These are phyloP conservation scores for Melanogrammus aeglefinus DNA, from an alignment of 2,797 vertebrate genomes.

Conservation along the genomic window DNA sequence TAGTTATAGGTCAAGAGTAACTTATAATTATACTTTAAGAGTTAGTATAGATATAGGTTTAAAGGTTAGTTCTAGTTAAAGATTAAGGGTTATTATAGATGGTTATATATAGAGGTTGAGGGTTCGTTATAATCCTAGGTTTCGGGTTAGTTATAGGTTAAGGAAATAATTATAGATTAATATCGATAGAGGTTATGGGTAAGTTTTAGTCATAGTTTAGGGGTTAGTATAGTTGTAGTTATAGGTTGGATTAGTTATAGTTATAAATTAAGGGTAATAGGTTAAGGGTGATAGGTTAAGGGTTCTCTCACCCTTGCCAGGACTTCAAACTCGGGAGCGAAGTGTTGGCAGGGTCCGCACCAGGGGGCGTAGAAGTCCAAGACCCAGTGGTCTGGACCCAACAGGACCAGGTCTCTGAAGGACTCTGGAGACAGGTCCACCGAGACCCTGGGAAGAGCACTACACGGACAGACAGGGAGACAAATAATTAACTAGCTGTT, in stretches of 20 bases:
- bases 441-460: slow-evolving; percentile 83
- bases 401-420: slow-evolving; percentile 83
- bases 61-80: no score
- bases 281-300: background rate
- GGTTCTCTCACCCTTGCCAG: slow-evolving; percentile 81
- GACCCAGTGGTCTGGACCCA: slow-evolving; percentile 88
- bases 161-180: no score
- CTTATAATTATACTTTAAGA: no score
- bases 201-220: background rate
- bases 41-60: no score
- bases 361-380: slow-evolving; percentile 96
- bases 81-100: no score
- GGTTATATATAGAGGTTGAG: no score
- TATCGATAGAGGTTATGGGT: no score
- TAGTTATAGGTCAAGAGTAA: no score
- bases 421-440: slow-evolving; percentile 84
- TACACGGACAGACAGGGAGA: slow-evolving; percentile 42
- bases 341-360: slow-evolving; percentile 94
- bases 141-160: no score
- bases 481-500: background rate
- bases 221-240: background rate
- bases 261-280: background rate
- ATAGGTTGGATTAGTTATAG: background rate
- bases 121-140: no score
- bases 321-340: slow-evolving; percentile 93